Conservation (phyloP, 2,113 vertebrate genomes). For the Otus sunia region DNA sequence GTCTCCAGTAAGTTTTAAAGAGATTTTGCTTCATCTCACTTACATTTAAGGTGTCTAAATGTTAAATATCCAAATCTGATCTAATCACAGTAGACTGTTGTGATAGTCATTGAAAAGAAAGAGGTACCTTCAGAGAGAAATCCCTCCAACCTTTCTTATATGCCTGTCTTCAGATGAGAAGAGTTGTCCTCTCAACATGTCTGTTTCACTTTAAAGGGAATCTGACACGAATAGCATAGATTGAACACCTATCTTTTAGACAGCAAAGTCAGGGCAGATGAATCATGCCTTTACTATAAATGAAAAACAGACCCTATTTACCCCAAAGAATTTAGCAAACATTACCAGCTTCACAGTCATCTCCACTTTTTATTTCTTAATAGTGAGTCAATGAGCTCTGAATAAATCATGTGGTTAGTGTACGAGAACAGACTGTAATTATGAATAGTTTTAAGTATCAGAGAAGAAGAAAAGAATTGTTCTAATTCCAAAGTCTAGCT, state of each 20-base stretch:
- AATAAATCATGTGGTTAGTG: not conserved
- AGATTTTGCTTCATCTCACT: not conserved
- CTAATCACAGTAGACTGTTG: not conserved
- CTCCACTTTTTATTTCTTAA: conserved; percentile 6
- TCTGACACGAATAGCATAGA: not conserved
- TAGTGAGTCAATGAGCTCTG: not conserved
- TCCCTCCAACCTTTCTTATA: not conserved
- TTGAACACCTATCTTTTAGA: not conserved
- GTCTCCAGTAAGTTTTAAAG: not conserved
- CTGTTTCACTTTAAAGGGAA: not conserved
- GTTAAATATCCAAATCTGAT: not conserved
- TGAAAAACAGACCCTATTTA: conserved; percentile 25
- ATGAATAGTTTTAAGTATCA: not conserved
- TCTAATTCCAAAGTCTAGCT: not conserved
- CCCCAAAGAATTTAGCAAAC: conserved; percentile 12
- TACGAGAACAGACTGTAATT: not conserved
- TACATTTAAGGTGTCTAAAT: not conserved
- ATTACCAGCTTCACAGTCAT: conserved; percentile 7
- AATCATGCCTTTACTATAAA: not conserved
- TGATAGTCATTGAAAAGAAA: not conserved
- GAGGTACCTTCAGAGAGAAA: not conserved
- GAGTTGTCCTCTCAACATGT: not conserved
- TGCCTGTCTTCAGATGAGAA: not conserved
- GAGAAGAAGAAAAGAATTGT: not conserved
- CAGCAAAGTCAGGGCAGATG: not conserved